Percentiles rank a stretch among this genome's conserved stretches.
Evolutionary conservation across 1,140 invertebrate genomes (phyloP).

Genomic region (Saccostrea echinata): DNA sequence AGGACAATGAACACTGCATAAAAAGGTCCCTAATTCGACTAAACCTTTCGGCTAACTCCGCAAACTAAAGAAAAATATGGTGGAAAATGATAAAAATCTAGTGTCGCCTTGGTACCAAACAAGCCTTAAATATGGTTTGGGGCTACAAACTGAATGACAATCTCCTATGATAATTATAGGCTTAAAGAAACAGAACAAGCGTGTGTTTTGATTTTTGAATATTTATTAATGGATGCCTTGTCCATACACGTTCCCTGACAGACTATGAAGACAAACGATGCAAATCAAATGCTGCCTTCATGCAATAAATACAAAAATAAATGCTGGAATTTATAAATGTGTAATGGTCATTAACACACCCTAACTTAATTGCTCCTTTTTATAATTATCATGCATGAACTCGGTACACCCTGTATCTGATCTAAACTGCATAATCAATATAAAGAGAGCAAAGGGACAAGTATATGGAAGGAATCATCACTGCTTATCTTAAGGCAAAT

Average conservation of each 20-base stretch:
- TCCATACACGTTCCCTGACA: neutral
- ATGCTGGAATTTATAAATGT: neutral
- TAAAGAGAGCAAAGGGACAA: too few species aligned
- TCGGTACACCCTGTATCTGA: too few species aligned
- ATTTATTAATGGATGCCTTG: neutral
- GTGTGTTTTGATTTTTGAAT: neutral
- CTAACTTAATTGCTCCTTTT: neutral
- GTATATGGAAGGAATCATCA: neutral
- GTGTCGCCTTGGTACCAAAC: neutral
- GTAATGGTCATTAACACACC: neutral
- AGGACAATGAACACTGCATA: slow-evolving; percentile 27
- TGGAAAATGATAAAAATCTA: slow-evolving; percentile 30
- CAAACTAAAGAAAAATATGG: neutral
- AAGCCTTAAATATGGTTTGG: neutral
- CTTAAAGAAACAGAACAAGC: neutral
- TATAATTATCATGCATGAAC: neutral
- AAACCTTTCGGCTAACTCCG: neutral
- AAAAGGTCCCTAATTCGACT: neutral
- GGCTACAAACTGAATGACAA: slow-evolving; percentile 14
- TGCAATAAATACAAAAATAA: neutral
- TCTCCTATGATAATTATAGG: slow-evolving; percentile 4
- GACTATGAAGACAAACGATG: neutral
- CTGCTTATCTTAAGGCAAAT: neutral
- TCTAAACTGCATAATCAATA: too few species aligned
- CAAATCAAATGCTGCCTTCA: neutral